phyloP scores from a whole-genome alignment of 2,113 vertebrate species.

The Thermophis baileyi region DNA sequence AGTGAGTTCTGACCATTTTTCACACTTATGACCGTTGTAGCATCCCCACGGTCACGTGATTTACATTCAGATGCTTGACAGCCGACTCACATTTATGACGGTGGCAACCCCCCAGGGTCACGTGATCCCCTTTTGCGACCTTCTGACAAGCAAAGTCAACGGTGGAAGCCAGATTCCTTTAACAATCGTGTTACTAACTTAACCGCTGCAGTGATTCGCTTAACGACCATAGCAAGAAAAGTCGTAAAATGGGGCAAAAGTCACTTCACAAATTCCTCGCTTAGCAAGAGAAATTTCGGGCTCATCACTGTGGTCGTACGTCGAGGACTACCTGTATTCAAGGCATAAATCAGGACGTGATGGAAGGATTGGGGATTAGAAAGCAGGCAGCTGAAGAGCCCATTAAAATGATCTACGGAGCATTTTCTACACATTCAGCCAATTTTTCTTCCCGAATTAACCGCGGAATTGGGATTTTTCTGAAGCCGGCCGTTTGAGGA shows the following conservation, averaged over 20 bases:
- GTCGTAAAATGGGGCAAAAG: neutral
- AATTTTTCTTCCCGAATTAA: neutral
- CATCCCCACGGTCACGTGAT: no score
- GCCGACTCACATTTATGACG: no score
- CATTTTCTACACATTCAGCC: neutral
- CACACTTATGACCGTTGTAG: no score
- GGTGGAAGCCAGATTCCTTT: no score
- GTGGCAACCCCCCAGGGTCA: no score
- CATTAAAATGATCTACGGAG: neutral
- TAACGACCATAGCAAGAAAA: neutral
- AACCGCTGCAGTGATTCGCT: no score
- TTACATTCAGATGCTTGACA: no score
- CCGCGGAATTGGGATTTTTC: neutral
- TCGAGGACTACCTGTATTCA: neutral
- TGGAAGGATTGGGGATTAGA: neutral
- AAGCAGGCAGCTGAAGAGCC: neutral
- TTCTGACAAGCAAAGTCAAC: no score
- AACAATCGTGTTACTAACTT: no score
- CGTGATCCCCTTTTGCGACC: no score
- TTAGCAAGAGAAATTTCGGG: neutral
- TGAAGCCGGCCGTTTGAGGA: neutral
- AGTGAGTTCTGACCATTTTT: no score
- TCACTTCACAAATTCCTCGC: neutral
- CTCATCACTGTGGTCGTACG: neutral
- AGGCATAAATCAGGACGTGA: neutral